Conservation (phyloP, 2,888 invertebrate species). For the Drosophila helvetica region DNA sequence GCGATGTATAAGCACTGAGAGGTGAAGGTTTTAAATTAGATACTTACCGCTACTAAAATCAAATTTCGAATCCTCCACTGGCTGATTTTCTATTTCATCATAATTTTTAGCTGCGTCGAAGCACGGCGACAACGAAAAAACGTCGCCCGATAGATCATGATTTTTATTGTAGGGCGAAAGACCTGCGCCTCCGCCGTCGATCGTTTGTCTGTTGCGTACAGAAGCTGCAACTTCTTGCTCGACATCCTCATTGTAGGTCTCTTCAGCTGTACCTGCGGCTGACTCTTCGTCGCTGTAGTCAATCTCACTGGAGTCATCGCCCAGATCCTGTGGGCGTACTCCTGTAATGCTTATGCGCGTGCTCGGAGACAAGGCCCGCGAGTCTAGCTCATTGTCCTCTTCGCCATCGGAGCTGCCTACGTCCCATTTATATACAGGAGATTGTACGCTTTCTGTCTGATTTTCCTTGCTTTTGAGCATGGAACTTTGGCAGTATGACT, state of each 20-base stretch:
- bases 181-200: not conserved
- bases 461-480: not conserved
- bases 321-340: constrained; percentile 75
- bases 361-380: constrained; percentile 77
- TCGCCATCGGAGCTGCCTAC: constrained; percentile 26
- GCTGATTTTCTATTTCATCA: too few relatives aligned
- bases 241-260: not conserved
- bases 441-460: not conserved
- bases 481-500: not conserved
- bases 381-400: constrained; percentile 74
- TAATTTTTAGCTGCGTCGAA: too few relatives aligned
- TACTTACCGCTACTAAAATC: not conserved
- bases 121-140: too few relatives aligned
- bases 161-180: constrained; percentile 41
- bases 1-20: too few relatives aligned
- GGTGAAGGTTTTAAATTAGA: not conserved
- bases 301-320: constrained; percentile 79
- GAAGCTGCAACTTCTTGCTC: constrained; percentile 12
- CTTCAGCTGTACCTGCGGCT: not conserved
- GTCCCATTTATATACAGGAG: not conserved
- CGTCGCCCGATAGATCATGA: too few relatives aligned
- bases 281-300: constrained; percentile 67
- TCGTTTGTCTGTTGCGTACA: constrained; percentile 13
- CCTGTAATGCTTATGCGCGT: constrained; percentile 83
- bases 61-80: not conserved